Evolutionary conservation across 2,797 vertebrate species (phyloP), one percentile per base, ranked within the genome.

Genomic region (Lepilemur ruficaudatus): DNA sequence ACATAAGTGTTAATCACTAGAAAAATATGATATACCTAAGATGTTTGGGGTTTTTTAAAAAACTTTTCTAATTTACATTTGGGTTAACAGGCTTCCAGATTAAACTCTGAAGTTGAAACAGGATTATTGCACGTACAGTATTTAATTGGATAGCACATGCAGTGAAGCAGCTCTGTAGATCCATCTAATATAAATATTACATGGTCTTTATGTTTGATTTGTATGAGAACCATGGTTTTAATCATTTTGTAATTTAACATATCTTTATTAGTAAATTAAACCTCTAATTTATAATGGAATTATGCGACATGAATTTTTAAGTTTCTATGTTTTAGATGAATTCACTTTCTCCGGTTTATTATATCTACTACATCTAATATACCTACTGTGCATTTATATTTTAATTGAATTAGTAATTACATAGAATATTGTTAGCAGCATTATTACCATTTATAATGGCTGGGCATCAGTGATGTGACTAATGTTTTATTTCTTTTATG

Each of bases 401-500:
- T 32, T 46, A 82, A 55, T 5, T 81, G 28, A 93, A 67, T 69
- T 87, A 88, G 4, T 48, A 70, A 70, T 70, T 82, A 65, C 41
- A 30, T 57, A 46, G 63, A 72, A 35, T 92, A 69, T 80, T 94
- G 96, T 97, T 92, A 92, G 10, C 5, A 28, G 10, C 55, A 30
- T 84, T 18, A 57, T 75, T 94, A 93, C 13, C 38, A 59, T 63
- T 87, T 88, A 1, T 52, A 28, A 73, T 76, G 28, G 8, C 46
- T 93, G 82, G 52, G 7, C 93, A 11, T 22, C 80, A 70, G 35
- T 97, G 55, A 98, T 35, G 72, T 97, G 14, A 93, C 57, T 96
- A 55, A 89, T 72, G 95, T 93, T 91, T 88, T 94, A 22, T 95
- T 97, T 28, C 67, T 97, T 96, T 98, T 96, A 98, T 92, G 97